Evolutionary conservation across 2,797 vertebrate species (phyloP).

Genomic region (Phoebastria nigripes): DNA sequence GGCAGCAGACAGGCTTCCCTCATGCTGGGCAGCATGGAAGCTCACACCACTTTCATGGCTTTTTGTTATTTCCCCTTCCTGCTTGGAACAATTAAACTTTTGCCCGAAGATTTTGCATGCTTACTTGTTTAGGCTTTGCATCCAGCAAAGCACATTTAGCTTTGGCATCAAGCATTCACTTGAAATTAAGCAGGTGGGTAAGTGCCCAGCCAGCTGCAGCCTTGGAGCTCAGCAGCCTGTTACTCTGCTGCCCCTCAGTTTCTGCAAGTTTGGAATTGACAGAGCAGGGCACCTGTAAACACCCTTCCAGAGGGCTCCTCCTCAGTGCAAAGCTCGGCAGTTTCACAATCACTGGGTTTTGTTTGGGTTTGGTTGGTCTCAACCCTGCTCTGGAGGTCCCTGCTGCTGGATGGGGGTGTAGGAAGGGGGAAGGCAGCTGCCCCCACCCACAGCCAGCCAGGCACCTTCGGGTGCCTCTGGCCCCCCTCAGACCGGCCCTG

Average conservation of each 20-base stretch:
- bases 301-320: neutral
- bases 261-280: neutral
- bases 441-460: neutral
- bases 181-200: neutral
- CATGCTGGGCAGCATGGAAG: neutral
- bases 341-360: neutral
- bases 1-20: neutral
- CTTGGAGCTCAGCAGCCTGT: neutral
- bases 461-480: neutral
- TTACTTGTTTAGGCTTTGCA: neutral
- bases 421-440: neutral
- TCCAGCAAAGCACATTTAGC: neutral
- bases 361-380: neutral
- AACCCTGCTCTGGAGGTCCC: too few species aligned
- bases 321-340: neutral
- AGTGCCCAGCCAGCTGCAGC: neutral
- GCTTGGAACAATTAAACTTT: neutral
- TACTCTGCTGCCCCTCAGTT: too few species aligned
- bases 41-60: too few species aligned
- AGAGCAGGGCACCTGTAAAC: too few species aligned
- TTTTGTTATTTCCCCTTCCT: neutral
- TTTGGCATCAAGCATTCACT: neutral
- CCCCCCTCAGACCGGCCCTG: neutral
- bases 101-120: neutral
- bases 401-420: neutral